phyloP scores from a whole-genome alignment of 2,888 invertebrate genomes.

The Ypsolopha sequella region DNA sequence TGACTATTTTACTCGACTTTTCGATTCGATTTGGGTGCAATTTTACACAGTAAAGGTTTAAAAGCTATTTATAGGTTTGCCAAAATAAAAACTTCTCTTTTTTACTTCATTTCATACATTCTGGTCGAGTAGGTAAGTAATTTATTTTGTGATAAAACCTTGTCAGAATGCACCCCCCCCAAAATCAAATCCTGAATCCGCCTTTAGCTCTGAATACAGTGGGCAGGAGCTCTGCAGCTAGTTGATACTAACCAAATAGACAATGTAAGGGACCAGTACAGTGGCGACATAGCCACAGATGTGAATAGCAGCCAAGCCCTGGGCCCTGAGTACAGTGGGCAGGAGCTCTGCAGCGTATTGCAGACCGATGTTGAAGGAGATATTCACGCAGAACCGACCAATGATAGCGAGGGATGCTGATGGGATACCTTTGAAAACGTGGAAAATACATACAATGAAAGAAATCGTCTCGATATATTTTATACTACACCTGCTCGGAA shows the following conservation, averaged over 20 bases:
- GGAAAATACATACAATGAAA: background rate
- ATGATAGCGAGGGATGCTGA: conserved; percentile 83
- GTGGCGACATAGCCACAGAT: conserved; percentile 88
- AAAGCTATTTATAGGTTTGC: too few species aligned
- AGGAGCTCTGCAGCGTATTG: conserved; percentile 90
- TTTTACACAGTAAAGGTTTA: too few species aligned
- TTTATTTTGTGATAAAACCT: too few species aligned
- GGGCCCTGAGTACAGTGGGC: conserved; percentile 88
- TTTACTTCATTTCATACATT: too few species aligned
- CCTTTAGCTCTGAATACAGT: too few species aligned
- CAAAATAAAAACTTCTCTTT: too few species aligned
- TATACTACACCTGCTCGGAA: too few species aligned
- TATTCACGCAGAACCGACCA: conserved; percentile 87
- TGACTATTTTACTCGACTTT: too few species aligned
- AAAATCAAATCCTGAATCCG: too few species aligned
- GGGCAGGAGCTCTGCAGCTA: conserved; percentile 86
- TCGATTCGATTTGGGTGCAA: too few species aligned
- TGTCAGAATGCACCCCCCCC: too few species aligned
- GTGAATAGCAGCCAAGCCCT: conserved; percentile 86
- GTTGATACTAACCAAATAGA: conserved; percentile 76
- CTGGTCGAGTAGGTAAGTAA: too few species aligned
- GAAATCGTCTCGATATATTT: background rate
- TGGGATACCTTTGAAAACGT: conserved; percentile 67
- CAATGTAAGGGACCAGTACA: conserved; percentile 87
- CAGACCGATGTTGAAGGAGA: conserved; percentile 89